phyloP scores from a whole-genome alignment of 2,113 vertebrate species.

The Butorides virescens region DNA sequence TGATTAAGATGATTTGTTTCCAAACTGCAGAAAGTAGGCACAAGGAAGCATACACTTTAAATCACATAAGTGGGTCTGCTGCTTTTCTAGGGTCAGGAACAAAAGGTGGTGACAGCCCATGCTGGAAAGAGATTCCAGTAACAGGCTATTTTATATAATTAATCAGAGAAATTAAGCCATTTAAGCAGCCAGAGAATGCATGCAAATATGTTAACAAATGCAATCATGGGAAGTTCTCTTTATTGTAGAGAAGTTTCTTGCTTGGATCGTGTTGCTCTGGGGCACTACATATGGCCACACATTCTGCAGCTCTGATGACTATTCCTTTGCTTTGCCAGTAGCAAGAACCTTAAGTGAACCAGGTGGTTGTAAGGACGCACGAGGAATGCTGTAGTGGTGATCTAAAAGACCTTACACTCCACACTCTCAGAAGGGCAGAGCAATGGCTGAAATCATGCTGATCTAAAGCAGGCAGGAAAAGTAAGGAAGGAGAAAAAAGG shows the following conservation, averaged over 20 bases:
- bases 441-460: neutral
- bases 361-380: neutral
- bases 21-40: neutral
- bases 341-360: conserved; percentile 4
- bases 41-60: neutral
- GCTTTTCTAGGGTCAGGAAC: neutral
- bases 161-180: neutral
- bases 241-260: neutral
- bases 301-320: neutral
- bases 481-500: neutral
- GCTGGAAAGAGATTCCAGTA: neutral
- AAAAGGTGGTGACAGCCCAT: neutral
- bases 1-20: neutral
- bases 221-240: neutral
- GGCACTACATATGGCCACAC: neutral
- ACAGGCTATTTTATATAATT: neutral
- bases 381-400: neutral
- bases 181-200: neutral
- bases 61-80: neutral
- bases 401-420: neutral
- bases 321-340: neutral
- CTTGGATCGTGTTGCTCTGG: neutral
- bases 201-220: neutral
- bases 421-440: neutral
- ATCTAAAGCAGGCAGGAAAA: neutral